Evolutionary conservation across 2,113 vertebrate species (phyloP).

Genomic region (Anarhynchus alexandrinus): DNA sequence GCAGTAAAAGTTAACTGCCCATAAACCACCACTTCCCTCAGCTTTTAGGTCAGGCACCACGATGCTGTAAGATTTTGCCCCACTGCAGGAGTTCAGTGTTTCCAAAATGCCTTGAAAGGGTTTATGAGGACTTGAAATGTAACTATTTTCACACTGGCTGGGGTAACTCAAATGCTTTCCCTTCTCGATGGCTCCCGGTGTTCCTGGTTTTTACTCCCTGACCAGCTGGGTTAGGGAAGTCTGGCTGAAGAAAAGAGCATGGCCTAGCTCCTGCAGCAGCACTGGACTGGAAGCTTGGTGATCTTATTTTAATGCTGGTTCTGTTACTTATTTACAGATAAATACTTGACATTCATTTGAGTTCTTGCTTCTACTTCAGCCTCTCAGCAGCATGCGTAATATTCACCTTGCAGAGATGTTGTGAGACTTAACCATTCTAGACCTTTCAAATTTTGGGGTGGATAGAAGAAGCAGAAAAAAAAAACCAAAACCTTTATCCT

Average conservation of each 20-base stretch:
- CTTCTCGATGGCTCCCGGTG: neutral
- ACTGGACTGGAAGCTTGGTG: neutral
- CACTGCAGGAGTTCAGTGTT: neutral
- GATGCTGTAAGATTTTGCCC: conserved; percentile 5
- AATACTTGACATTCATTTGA: neutral
- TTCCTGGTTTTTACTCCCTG: neutral
- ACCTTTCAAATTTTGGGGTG: neutral
- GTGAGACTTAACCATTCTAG: neutral
- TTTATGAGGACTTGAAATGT: conserved; percentile 25
- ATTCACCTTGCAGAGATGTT: neutral
- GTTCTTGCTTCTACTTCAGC: neutral
- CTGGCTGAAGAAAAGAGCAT: neutral
- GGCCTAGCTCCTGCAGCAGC: neutral
- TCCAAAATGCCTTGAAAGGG: conserved; percentile 17
- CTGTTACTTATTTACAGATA: neutral
- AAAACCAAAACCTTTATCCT: neutral
- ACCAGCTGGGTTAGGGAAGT: neutral
- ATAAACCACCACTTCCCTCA: conserved; percentile 16
- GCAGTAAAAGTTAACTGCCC: conserved; percentile 64
- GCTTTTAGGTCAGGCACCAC: conserved; percentile 37
- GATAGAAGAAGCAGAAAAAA: neutral
- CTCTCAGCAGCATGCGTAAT: neutral
- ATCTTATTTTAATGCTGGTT: neutral
- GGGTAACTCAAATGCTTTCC: neutral
- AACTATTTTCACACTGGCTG: conserved; percentile 17